A percentile compares a stretch with the other conserved stretches of the same genome.
These are phyloP conservation scores for Diplazon laetatorius DNA, from an alignment of 2,888 invertebrate genomes.

Conservation along the genomic window DNA sequence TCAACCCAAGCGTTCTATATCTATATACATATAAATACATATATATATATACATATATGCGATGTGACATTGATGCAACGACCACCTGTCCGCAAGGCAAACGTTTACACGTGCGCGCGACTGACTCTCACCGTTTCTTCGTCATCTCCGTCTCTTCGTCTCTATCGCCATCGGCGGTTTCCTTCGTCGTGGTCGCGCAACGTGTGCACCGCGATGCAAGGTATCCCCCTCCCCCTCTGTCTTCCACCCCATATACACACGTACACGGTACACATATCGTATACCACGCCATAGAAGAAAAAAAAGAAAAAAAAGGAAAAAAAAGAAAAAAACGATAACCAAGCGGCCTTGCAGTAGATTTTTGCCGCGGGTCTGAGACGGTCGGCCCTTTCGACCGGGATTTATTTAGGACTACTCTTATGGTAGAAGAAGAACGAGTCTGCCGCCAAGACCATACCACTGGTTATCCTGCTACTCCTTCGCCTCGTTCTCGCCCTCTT, in stretches of 20 bases:
- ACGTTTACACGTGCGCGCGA: conserved; percentile 52
- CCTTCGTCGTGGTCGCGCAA: conserved; percentile 15
- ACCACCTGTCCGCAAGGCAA: conserved; percentile 58
- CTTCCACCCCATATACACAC: conserved; percentile 1
- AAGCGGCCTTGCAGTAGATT: conserved; percentile 71
- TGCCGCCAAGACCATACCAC: conserved; percentile 8
- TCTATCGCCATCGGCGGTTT: conserved; percentile 28
- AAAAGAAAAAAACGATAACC: no score
- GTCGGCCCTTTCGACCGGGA: conserved; percentile 70
- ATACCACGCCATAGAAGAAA: conserved; percentile 48
- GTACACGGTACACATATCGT: conserved; percentile 32
- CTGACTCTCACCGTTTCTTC: conserved; percentile 6
- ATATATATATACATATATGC: conserved; percentile 25
- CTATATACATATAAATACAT: no score
- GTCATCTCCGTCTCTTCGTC: conserved; percentile 19
- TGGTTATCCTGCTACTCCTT: no score
- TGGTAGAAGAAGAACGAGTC: conserved; percentile 43
- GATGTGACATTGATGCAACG: conserved; percentile 63
- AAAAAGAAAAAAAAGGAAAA: no score
- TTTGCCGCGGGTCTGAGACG: conserved; percentile 64
- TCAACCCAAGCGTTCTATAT: background rate
- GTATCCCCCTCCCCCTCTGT: no score
- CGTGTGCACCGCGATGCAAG: conserved; percentile 11
- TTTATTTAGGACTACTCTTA: conserved; percentile 70
- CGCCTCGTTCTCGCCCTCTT: background rate